A percentile compares a stretch with the other conserved stretches of the same genome.
Conservation (phyloP, 2,797 vertebrate species). For the Sphenopsis melanotis region DNA sequence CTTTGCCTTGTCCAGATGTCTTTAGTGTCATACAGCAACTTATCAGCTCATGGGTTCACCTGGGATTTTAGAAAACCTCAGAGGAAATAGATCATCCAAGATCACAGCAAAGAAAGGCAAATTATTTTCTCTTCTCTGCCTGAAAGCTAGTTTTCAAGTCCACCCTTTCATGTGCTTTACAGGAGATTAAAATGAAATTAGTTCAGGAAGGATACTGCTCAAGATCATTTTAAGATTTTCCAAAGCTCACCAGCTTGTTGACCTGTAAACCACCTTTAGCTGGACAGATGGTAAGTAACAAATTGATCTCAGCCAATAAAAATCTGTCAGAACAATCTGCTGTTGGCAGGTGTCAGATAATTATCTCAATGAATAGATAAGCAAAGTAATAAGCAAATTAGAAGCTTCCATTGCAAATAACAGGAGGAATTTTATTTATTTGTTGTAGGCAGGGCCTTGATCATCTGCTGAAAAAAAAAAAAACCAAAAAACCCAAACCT, state of each 20-base stretch:
- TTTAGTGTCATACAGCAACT: neutral
- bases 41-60: neutral
- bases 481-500: neutral
- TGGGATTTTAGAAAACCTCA: neutral
- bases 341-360: conserved; percentile 91
- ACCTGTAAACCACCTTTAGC: conserved; percentile 89
- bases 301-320: conserved; percentile 82
- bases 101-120: neutral
- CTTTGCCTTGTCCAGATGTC: neutral
- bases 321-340: conserved; percentile 94
- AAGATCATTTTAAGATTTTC: conserved; percentile 63
- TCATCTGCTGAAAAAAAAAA: neutral
- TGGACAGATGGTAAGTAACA: conserved; percentile 88
- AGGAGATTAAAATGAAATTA: conserved; percentile 58
- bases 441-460: conserved; percentile 7
- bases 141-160: conserved; percentile 30
- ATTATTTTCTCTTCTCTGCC: neutral
- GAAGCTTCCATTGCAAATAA: conserved; percentile 74
- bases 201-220: conserved; percentile 49
- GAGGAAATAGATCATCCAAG: neutral
- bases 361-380: conserved; percentile 87
- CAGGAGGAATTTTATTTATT: conserved; percentile 44
- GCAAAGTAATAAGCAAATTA: conserved; percentile 73
- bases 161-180: conserved; percentile 5
- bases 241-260: conserved; percentile 76